Conservation (phyloP, 2,888 invertebrate species). For the Parnassius smintheus region DNA sequence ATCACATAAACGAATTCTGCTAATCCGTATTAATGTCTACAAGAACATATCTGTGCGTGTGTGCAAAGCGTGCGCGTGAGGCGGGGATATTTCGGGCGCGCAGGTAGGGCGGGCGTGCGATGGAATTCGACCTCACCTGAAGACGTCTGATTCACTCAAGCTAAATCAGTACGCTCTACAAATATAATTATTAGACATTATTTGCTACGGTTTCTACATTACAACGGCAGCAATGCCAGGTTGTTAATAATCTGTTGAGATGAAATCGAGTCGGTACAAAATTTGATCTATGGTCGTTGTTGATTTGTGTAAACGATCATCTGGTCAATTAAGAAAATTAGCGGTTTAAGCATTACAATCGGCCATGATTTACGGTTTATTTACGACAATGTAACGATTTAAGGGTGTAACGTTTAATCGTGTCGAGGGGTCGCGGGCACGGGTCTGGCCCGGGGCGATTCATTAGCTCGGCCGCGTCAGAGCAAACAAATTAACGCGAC, state of each 20-base stretch:
- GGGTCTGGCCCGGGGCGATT: slow-evolving; percentile 75
- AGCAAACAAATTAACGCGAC: slow-evolving; percentile 79
- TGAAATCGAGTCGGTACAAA: neutral
- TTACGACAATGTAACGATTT: slow-evolving; percentile 65
- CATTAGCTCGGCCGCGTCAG: slow-evolving; percentile 76
- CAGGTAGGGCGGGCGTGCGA: slow-evolving; percentile 65
- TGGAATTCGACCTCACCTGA: slow-evolving; percentile 80
- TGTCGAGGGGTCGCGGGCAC: slow-evolving; percentile 57
- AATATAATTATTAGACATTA: slow-evolving; percentile 54
- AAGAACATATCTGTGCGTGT: slow-evolving; percentile 40
- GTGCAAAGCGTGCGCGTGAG: slow-evolving; percentile 57
- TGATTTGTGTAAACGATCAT: neutral
- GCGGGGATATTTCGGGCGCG: slow-evolving; percentile 72
- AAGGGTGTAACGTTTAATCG: slow-evolving; percentile 72
- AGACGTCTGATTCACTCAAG: slow-evolving; percentile 70
- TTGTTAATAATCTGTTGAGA: slow-evolving; percentile 28
- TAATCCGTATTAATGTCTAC: slow-evolving; percentile 11
- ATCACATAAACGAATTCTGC: slow-evolving; percentile 3
- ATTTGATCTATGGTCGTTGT: slow-evolving; percentile 3
- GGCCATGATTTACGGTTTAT: slow-evolving; percentile 71
- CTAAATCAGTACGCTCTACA: slow-evolving; percentile 73
- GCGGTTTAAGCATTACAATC: slow-evolving; percentile 35
- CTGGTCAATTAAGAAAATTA: slow-evolving; percentile 31
- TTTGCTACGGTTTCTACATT: slow-evolving; percentile 44
- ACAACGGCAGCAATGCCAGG: slow-evolving; percentile 36